Conservation (phyloP, 2,113 vertebrate genomes). For the Embiotoca jacksoni region DNA sequence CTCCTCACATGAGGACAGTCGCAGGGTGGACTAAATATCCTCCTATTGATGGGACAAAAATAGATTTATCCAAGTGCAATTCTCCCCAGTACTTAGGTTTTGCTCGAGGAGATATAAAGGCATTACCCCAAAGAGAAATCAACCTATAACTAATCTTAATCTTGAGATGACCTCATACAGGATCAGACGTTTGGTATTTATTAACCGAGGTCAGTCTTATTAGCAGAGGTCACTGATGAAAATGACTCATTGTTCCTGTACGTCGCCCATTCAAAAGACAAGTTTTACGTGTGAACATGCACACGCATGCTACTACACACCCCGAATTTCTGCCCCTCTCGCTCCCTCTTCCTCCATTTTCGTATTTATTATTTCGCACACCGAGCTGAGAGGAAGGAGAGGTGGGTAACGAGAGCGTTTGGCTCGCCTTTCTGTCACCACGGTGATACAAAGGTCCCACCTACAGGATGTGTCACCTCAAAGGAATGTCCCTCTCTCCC, state of each 20-base stretch:
- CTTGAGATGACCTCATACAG: not conserved
- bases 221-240: not conserved
- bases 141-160: not conserved
- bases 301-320: constrained; percentile 2
- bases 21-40: constrained; percentile 72
- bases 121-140: not conserved
- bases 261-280: not conserved
- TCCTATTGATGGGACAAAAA: constrained; percentile 72
- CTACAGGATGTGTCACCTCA: constrained; percentile 79
- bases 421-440: constrained; percentile 76
- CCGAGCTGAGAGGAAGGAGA: constrained; percentile 46
- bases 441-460: constrained; percentile 61
- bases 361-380: constrained; percentile 38
- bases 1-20: constrained; percentile 21
- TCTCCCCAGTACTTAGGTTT: constrained; percentile 2
- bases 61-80: constrained; percentile 39
- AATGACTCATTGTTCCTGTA: constrained; percentile 31
- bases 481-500: constrained; percentile 69
- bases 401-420: constrained; percentile 63
- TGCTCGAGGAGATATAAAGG: not conserved
- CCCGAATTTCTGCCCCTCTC: not conserved
- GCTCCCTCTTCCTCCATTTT: constrained; percentile 48
- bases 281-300: not conserved
- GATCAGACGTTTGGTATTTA: not conserved
- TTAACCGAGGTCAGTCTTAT: not conserved